A percentile compares a stretch with the other conserved stretches of the same genome.
phyloP scores from a whole-genome alignment of 1,140 invertebrate genomes.

The Drosophila sproati region DNA sequence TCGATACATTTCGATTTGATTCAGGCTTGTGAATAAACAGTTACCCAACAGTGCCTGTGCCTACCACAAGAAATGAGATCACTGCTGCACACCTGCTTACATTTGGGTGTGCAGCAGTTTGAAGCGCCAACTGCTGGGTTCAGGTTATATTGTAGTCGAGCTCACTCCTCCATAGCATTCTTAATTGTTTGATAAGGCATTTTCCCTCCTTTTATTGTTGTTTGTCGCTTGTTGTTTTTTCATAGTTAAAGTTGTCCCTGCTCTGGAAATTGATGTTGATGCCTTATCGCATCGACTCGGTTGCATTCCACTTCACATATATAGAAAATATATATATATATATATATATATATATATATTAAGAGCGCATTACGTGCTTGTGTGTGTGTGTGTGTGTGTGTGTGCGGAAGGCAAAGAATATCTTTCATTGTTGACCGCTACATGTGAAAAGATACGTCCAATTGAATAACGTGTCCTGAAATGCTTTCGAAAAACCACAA shows the following conservation, averaged over 20 bases:
- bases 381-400: conserved; percentile 10
- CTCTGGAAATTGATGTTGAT: conserved; percentile 29
- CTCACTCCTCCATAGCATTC: neutral
- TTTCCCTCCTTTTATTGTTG: neutral
- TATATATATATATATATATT: conserved; percentile 54
- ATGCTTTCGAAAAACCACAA: neutral
- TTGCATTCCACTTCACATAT: conserved; percentile 12
- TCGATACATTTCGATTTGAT: no score
- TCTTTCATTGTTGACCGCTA: conserved; percentile 24
- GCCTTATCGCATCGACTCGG: conserved; percentile 25
- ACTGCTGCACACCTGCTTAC: no score
- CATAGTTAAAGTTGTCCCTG: conserved; percentile 26
- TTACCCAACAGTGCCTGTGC: no score
- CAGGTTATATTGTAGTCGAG: no score
- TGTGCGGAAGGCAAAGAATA: conserved; percentile 16
- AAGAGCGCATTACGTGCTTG: conserved; percentile 68
- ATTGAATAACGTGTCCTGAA: neutral
- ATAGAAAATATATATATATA: conserved; percentile 25
- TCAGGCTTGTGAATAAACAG: no score
- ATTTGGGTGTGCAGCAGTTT: no score
- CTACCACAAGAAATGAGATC: no score
- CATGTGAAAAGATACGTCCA: conserved; percentile 2
- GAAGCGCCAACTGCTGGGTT: no score
- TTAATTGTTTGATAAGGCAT: neutral
- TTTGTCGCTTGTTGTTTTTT: conserved; percentile 4